Evolutionary conservation across 2,888 invertebrate genomes (phyloP), one percentile per base, ranked within the genome.

Genomic region (Spilosoma lubricipeda): DNA sequence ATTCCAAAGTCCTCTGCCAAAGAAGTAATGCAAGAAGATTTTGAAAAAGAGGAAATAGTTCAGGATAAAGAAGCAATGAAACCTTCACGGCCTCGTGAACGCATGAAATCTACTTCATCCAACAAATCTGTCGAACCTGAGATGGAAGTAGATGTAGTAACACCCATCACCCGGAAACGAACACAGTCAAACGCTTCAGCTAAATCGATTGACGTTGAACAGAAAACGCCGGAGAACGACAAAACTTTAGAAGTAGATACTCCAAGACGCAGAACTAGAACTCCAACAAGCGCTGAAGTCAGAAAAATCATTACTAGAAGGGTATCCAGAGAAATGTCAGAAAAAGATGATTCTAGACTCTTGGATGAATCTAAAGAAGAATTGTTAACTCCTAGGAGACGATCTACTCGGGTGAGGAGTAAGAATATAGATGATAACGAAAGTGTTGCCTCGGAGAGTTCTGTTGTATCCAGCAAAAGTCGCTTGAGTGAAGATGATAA

Each of bases 281-380:
- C 93, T 0, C 93, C 94, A 0, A 90, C 89, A 0, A 91, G 88
- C 56, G 82, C 88, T 1, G 95, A 94, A 89, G 86, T 91, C 0
- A 87, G 94, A 59, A 92, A 89, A 76, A 93, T 95, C 15, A 86
- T 95, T 27, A 95, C 95, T 0, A 85, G 95, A 74, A 88, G 94
- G 0, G 91, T 91, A n/a, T 95, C 95, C 0, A 91, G 89, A 78
- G 95, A 95, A 79, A 85, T 93, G 75, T 86, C 88, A 0, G 93
- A 90, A 56, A 91, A 87, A 70, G 92, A 93, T 27, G 92, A 93
- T 59, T 89, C 90, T 2, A 90, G 87, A 66, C 75, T 82, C 59
- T 33, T 88, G 7, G 92, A 93, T 20, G 93, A 92, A 39, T 87
- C 85, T 5, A 76, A 73, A 59, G 76, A 73, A 68, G 48, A 86